Evolutionary conservation across 2,113 vertebrate species (phyloP), one percentile per base, ranked within the genome.

Genomic region (Sceloporus undulatus): DNA sequence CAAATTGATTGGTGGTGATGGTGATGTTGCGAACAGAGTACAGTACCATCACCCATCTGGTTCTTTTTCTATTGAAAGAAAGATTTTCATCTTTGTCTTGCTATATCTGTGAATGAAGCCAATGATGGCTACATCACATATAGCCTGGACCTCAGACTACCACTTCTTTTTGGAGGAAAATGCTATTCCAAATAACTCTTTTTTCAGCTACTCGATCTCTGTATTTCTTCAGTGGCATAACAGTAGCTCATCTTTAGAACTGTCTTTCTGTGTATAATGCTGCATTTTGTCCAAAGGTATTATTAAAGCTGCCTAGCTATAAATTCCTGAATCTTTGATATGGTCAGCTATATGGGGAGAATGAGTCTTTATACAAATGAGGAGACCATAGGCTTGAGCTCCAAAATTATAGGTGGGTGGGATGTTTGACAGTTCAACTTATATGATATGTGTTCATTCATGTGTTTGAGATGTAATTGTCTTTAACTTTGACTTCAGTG

Each of bases 401-500:
- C 14, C 42, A 48, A 48, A 48, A 48, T 48, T 48, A 48, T 48
- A 48, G 6, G 42, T 48, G 42, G 27, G 34, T 34, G 34, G 7
- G 23, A 25, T n/a, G 2, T 11, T 42, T n/a, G 56, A 48, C 6
- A 29, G 52, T 38, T 42, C 71, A 85, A 21, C 23, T 70, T 66
- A 25, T 38, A 70, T 18, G 3, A 5, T 68, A 66, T n/a, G 10
- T 23, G 59, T 79, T 29, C 10, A 11, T 16, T 54, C 42, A 52
- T 16, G 1, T 21, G 4, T 21, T 4, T 52, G 62, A 66, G 2
- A 5, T 38, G 21, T 54, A 21, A 52, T 34, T 91, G 95, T 97
- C 97, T 97, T 99, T 98, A 97, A 94, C 4, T 0, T 79, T 92
- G 88, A 91, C 90, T 96, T 93, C 96, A 99, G 99, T 99, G 98